A percentile compares a stretch with the other conserved stretches of the same genome.
Conservation (phyloP, 2,888 invertebrate species). For the Stegophylla sp. region DNA sequence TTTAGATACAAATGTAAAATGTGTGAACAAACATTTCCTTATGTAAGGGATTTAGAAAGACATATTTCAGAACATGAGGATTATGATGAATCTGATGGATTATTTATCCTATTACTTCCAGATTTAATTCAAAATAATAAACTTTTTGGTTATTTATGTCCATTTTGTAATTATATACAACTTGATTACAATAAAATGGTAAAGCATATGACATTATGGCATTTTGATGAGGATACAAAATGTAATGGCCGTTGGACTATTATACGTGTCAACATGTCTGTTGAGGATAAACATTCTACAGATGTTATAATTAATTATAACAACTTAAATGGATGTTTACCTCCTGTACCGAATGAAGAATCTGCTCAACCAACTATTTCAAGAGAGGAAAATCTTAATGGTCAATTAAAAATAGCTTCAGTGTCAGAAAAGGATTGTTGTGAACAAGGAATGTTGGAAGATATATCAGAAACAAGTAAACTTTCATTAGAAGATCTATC, state of each 20-base stretch:
- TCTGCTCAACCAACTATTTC: not conserved
- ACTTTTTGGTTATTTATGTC: slow-evolving; percentile 49
- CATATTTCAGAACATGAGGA: slow-evolving; percentile 22
- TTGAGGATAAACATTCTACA: not conserved
- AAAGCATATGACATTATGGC: slow-evolving; percentile 21
- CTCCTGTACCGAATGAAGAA: not conserved
- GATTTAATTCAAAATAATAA: not conserved
- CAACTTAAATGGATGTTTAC: slow-evolving; percentile 37
- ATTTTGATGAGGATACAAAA: slow-evolving; percentile 49
- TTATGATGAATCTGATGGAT: slow-evolving; percentile 35
- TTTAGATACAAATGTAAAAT: slow-evolving; percentile 73
- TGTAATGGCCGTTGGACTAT: slow-evolving; percentile 37
- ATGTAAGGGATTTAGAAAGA: slow-evolving; percentile 11
- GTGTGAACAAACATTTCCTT: slow-evolving; percentile 65
- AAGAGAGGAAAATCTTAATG: not conserved
- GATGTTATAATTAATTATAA: not conserved
- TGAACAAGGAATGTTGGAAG: not conserved
- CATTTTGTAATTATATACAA: slow-evolving; percentile 52
- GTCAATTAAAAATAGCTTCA: not conserved
- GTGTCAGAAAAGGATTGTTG: not conserved
- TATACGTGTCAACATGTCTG: slow-evolving; percentile 38
- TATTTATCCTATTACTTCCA: not conserved
- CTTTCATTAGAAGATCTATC: not conserved
- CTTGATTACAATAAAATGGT: slow-evolving; percentile 35
- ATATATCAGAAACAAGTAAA: not conserved